Percentiles rank a stretch among this genome's conserved stretches.
These are phyloP conservation scores for Bruchidius siliquastri DNA, from an alignment of 2,888 invertebrate genomes.

Conservation along the genomic window DNA sequence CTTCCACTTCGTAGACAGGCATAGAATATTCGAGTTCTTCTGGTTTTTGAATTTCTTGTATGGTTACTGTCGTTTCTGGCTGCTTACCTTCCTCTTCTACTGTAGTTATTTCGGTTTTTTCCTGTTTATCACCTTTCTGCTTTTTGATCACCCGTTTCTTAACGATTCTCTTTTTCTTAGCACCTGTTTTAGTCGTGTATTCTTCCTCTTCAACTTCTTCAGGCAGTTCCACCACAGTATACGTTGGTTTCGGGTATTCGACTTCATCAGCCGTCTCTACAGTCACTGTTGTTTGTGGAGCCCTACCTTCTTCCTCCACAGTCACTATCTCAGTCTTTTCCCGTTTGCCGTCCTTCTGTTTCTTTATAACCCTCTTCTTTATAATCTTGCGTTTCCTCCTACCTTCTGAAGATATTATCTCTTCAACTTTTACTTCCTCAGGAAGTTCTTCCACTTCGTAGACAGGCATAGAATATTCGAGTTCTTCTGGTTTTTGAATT, in stretches of 20 bases:
- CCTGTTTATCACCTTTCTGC: conserved; percentile 38
- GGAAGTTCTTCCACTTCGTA: conserved; percentile 32
- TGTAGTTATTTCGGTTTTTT: conserved; percentile 34
- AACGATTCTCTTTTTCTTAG: conserved; percentile 31
- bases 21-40: conserved; percentile 34
- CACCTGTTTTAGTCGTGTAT: conserved; percentile 24
- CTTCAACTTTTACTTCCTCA: conserved; percentile 37
- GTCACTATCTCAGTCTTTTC: conserved; percentile 37
- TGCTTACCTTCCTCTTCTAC: conserved; percentile 31
- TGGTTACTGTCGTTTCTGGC: conserved; percentile 30
- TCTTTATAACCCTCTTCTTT: conserved; percentile 30
- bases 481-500: conserved; percentile 24
- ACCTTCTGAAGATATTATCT: conserved; percentile 27
- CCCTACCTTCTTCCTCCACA: conserved; percentile 37
- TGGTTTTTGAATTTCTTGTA: conserved; percentile 26
- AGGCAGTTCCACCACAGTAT: conserved; percentile 29
- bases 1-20: conserved; percentile 26
- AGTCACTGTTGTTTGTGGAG: conserved; percentile 32
- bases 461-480: conserved; percentile 25
- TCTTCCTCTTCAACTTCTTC: conserved; percentile 33
- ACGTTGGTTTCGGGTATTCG: conserved; percentile 10
- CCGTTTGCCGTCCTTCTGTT: conserved; percentile 23
- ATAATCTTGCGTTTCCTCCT: conserved; percentile 32
- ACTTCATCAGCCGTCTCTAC: conserved; percentile 27
- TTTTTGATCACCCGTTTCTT: conserved; percentile 39